Evolutionary conservation across 2,888 invertebrate genomes (phyloP).

Genomic region (Mallateleia sp.): DNA sequence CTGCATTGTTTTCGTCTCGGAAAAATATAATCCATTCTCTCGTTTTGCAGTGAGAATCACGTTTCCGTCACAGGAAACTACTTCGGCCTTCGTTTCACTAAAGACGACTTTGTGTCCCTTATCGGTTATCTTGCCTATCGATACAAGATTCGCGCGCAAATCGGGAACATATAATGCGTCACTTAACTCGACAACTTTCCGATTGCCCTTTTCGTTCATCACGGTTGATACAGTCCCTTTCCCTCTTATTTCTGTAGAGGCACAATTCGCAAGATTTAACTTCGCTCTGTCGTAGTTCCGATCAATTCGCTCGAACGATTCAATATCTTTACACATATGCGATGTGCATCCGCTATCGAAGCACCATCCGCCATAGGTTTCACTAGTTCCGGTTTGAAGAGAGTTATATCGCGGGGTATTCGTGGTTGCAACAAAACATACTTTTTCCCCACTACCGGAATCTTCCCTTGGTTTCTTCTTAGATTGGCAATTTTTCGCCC

Average conservation of each 20-base stretch:
- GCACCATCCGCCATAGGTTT: slow-evolving; percentile 56
- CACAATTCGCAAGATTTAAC: slow-evolving; percentile 51
- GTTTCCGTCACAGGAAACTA: slow-evolving; percentile 26
- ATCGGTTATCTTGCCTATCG: slow-evolving; percentile 37
- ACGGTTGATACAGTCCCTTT: slow-evolving; percentile 30
- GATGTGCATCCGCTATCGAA: slow-evolving; percentile 59
- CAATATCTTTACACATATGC: slow-evolving; percentile 9
- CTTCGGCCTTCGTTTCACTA: slow-evolving; percentile 35
- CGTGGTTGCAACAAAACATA: too few relatives aligned
- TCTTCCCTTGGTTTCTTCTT: neutral
- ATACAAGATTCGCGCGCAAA: slow-evolving; percentile 9
- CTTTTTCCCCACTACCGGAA: too few relatives aligned
- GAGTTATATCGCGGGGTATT: too few relatives aligned
- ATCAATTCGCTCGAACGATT: slow-evolving; percentile 36
- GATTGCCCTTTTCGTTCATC: neutral
- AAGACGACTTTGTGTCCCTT: slow-evolving; percentile 54
- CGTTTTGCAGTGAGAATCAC: slow-evolving; percentile 46
- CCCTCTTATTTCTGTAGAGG: slow-evolving; percentile 34
- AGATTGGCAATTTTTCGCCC: slow-evolving; percentile 39
- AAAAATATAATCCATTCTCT: neutral
- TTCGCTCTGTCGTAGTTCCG: neutral
- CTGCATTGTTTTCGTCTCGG: too few relatives aligned
- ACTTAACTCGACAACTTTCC: neutral
- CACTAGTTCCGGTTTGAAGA: neutral
- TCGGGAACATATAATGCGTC: neutral